A percentile compares a stretch with the other conserved stretches of the same genome.
These are phyloP conservation scores for Troides aeacus DNA, from an alignment of 2,888 invertebrate species.

Conservation along the genomic window DNA sequence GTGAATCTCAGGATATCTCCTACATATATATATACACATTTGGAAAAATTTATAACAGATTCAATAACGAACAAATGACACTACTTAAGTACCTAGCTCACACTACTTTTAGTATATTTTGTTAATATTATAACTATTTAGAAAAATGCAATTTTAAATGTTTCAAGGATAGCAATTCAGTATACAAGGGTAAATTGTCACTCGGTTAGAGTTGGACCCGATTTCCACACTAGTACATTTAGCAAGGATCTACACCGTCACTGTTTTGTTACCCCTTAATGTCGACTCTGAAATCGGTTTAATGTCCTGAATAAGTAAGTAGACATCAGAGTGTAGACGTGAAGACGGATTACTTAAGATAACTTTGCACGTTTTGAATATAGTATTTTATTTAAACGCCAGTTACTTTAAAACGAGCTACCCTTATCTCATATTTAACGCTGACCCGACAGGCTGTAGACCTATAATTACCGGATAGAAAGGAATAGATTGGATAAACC, in stretches of 20 bases:
- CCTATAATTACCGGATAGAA: conserved; percentile 23
- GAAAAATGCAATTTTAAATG: background rate
- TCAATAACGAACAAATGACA: no score
- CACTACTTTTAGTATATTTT: no score
- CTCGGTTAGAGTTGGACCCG: conserved; percentile 1
- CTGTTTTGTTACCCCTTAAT: conserved; percentile 39
- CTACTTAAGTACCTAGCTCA: no score
- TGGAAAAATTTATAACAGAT: no score
- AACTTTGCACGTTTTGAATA: conserved; percentile 1
- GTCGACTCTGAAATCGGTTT: conserved; percentile 31
- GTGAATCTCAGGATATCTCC: no score
- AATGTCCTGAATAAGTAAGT: conserved; percentile 32
- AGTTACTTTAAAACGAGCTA: conserved; percentile 7
- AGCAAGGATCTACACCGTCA: conserved; percentile 38
- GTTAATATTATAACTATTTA: no score
- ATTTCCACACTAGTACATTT: conserved; percentile 2
- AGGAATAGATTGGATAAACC: conserved; percentile 23
- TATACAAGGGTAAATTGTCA: background rate
- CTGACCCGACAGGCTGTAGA: conserved; percentile 8
- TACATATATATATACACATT: no score
- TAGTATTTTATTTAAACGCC: background rate
- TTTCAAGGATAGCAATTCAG: background rate
- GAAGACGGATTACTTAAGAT: conserved; percentile 12
- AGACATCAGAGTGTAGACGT: conserved; percentile 18
- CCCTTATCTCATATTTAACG: conserved; percentile 16